Percentiles rank a stretch among this genome's conserved stretches.
Conservation (phyloP, 2,888 invertebrate genomes). For the Mythimna albipuncta region DNA sequence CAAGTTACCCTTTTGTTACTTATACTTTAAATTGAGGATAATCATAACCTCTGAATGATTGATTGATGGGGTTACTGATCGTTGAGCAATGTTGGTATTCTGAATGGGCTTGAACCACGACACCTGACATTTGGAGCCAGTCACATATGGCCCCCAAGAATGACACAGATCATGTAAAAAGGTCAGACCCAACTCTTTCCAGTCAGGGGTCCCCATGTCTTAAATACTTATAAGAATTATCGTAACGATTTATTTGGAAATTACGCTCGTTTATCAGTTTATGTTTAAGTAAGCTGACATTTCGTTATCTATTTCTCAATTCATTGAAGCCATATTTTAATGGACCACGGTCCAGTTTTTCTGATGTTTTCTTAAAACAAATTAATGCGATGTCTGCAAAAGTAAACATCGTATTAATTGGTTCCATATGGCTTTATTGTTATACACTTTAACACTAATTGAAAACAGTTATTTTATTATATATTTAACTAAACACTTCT, state of each 20-base stretch:
- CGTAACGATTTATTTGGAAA: slow-evolving; percentile 51
- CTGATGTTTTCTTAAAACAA: slow-evolving; percentile 34
- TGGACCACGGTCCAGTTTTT: slow-evolving; percentile 37
- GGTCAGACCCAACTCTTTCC: slow-evolving; percentile 58
- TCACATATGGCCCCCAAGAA: slow-evolving; percentile 62
- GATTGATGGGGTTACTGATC: slow-evolving; percentile 70
- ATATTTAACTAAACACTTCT: too few relatives aligned
- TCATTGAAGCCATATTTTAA: slow-evolving; percentile 49
- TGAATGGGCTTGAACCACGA: slow-evolving; percentile 65
- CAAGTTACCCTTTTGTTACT: slow-evolving; percentile 63
- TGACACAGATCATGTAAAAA: slow-evolving; percentile 70
- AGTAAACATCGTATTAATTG: too few relatives aligned
- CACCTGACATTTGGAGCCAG: slow-evolving; percentile 69
- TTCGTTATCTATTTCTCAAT: slow-evolving; percentile 60
- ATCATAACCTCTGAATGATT: slow-evolving; percentile 70
- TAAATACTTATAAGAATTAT: slow-evolving; percentile 54
- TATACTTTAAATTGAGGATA: slow-evolving; percentile 68
- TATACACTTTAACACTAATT: background rate
- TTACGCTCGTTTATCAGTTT: slow-evolving; percentile 42
- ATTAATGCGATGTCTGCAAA: slow-evolving; percentile 24
- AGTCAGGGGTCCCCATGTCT: slow-evolving; percentile 50
- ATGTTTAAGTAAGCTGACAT: slow-evolving; percentile 52
- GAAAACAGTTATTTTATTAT: background rate
- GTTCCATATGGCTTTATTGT: background rate
- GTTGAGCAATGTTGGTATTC: slow-evolving; percentile 68